A percentile compares a stretch with the other conserved stretches of the same genome.
Conservation (phyloP, 2,113 vertebrate genomes). For the Paratilapia polleni region DNA sequence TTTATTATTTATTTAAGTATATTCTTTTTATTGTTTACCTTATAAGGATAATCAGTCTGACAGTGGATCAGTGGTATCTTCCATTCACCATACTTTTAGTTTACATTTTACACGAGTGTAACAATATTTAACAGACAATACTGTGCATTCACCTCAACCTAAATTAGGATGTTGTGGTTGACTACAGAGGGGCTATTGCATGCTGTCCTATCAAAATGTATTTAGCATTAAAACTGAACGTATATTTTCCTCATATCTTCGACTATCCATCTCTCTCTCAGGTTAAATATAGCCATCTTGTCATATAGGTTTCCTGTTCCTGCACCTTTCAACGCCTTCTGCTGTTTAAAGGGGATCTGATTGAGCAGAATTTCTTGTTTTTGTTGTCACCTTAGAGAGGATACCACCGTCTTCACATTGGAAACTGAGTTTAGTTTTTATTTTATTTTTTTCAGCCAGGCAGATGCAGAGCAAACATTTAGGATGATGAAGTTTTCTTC, state of each 20-base stretch:
- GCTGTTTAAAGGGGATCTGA: not conserved
- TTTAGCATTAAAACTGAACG: not conserved
- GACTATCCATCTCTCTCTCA: not conserved
- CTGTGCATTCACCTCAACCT: not conserved
- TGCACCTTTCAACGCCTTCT: not conserved
- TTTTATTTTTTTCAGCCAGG: not conserved
- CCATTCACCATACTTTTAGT: no score
- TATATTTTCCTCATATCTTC: not conserved
- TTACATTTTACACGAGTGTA: no score
- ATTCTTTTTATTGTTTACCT: no score
- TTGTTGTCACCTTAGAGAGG: not conserved
- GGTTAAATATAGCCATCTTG: conserved; percentile 31
- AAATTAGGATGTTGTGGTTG: not conserved
- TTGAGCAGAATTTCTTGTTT: not conserved
- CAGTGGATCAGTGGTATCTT: no score
- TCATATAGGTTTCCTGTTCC: conserved; percentile 7
- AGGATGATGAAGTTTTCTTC: not conserved
- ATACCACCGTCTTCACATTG: rapidly evolving
- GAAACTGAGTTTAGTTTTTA: not conserved
- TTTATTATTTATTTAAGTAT: no score
- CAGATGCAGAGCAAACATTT: rapidly evolving
- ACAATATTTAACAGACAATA: not conserved
- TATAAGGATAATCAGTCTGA: no score
- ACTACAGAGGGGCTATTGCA: not conserved
- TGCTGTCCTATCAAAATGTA: not conserved